A percentile compares a stretch with the other conserved stretches of the same genome.
phyloP scores from a whole-genome alignment of 2,113 vertebrate genomes.

The Corythornis madagascariensis region DNA sequence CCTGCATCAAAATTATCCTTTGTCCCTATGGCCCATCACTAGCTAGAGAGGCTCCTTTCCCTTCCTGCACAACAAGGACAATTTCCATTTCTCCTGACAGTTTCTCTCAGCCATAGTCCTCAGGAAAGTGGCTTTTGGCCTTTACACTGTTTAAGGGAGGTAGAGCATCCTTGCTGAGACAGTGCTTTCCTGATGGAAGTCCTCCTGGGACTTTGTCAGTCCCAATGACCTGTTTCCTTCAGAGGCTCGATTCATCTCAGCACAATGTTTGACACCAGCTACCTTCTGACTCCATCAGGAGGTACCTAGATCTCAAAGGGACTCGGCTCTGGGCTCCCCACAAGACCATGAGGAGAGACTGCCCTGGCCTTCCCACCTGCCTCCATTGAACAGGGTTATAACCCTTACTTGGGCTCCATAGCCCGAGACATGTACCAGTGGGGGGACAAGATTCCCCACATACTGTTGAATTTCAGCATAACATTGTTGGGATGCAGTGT shows the following conservation, averaged over 20 bases:
- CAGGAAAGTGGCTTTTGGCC: not conserved
- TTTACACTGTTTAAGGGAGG: rapidly evolving
- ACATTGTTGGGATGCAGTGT: rapidly evolving
- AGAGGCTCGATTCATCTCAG: rapidly evolving
- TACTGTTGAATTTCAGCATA: not conserved
- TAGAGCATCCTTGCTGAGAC: rapidly evolving
- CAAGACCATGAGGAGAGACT: rapidly evolving
- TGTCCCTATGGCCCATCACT: rapidly evolving
- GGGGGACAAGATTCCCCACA: rapidly evolving
- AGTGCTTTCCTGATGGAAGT: not conserved
- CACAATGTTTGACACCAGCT: rapidly evolving
- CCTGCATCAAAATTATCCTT: not conserved
- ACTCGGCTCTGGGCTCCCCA: rapidly evolving
- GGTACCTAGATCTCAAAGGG: not conserved
- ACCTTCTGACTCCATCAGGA: rapidly evolving
- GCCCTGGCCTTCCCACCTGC: not conserved
- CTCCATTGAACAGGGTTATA: rapidly evolving
- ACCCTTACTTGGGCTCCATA: not conserved
- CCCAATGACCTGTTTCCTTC: rapidly evolving
- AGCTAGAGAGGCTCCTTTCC: not conserved
- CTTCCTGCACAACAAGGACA: not conserved
- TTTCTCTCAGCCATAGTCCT: rapidly evolving
- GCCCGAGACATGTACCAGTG: rapidly evolving
- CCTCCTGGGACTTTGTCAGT: not conserved
- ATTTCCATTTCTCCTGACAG: not conserved